Evolutionary conservation across 2,888 invertebrate species (phyloP), one percentile per base, ranked within the genome.

Genomic region (Drosophila imparisetae): DNA sequence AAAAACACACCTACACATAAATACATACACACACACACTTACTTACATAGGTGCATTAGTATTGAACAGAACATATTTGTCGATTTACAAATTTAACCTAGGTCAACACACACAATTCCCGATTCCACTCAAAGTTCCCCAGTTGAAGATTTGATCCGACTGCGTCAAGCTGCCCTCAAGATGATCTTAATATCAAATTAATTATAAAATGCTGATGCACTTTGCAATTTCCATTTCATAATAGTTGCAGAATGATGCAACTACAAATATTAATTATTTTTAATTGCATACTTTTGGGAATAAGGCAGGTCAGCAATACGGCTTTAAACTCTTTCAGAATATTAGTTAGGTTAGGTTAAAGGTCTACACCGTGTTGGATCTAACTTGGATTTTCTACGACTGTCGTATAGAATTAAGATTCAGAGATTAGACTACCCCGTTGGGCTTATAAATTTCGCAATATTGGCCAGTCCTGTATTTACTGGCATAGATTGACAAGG

Each of bases 31-130:
- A 45, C 72, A 72, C 74, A 71, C 65, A 64, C 70, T 53, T 67
- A 71, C 66, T 52, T 74, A 78, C 80, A 76, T 38, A 13, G 13
- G 13, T 36, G 32, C 52, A 18, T 36, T 88, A 75, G 83, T 81
- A 80, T 81, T 75, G 77, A 71, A 80, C 68, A 75, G 74, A 81
- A 83, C 86, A 81, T 83, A 86, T 86, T 86, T 86, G 86, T 84
- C 89, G 86, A 89, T 84, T 86, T 89, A 74, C 87, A 86, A 89
- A 84, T 89, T 86, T 86, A 84, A 86, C 80, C 71, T 75, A 80
- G 30, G 6, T 27, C 29, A 45, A 27, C 52, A 36, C 52, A 36
- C 29, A 30, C 27, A 18, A 18, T n/a, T 52, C 21, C 21, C 24
- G 13, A 30, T 29, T 27, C 8, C 13, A 42, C 40, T 29, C n/a